Evolutionary conservation across 2,113 vertebrate species (phyloP), one percentile per base, ranked within the genome.

Genomic region (Oostethus manadensis): DNA sequence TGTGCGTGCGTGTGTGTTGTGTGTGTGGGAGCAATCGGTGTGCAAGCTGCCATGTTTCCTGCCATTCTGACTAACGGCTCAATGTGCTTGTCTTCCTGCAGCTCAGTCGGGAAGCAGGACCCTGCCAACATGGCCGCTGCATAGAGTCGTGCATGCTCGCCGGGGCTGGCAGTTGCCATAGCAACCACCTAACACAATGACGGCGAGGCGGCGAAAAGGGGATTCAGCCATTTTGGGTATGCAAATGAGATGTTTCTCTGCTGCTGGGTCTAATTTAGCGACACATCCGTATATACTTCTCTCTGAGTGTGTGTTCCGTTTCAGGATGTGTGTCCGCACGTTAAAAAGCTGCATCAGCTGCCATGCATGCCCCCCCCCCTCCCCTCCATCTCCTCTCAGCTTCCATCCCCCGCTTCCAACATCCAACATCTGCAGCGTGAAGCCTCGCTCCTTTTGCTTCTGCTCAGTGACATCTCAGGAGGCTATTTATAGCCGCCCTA

Each of bases 401-500:
- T 58, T 68, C 75, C 73, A 58, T 68, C 74, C 74, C 64, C 29
- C 26, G n/a, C n/a, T n/a, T 29, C 26, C 29, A 33, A 33, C 38
- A 40, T 40, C 79, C 78, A 72, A 60, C 71, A 78, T 77, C 77
- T 79, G 76, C 77, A 78, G 58, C 62, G 62, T 64, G 62, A 46
- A 61, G 60, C n/a, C 64, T 14, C 46, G 61, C 65, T 75, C 47
- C 76, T 54, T 79, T 84, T 81, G 71, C 21, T 83, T 77, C 70
- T 68, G 71, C 51, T 68, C 23, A 0, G 58, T 76, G 78, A 83
- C 60, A 62, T 79, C 49, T 29, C 18, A n/a, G 38, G 21, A 51
- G 66, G 75, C 73, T 88, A 85, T 88, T 86, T 85, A 79, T 85
- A 84, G 80, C 17, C 50, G 46, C 42, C 3, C 38, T 44, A 47